These are phyloP conservation scores for Labeo calbasu DNA, from an alignment of 2,797 vertebrate genomes.

Conservation along the genomic window DNA sequence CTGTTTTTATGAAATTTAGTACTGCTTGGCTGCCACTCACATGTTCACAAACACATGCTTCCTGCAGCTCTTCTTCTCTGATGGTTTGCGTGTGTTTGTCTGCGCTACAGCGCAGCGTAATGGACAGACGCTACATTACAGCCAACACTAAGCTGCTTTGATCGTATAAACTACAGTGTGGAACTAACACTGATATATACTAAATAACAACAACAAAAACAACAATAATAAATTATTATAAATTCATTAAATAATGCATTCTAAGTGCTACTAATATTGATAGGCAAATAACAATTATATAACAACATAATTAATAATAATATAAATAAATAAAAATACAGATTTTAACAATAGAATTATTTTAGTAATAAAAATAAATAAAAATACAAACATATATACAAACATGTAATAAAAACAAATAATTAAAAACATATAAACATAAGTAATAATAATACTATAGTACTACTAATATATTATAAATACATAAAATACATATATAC, in stretches of 20 bases:
- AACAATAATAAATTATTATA: too few relatives aligned
- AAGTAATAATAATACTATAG: too few relatives aligned
- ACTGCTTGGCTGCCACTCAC: neutral
- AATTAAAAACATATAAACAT: too few relatives aligned
- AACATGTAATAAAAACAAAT: neutral
- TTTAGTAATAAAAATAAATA: neutral
- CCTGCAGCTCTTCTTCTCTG: neutral
- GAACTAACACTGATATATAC: neutral
- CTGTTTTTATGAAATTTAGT: neutral
- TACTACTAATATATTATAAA: neutral
- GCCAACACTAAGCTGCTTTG: too few relatives aligned
- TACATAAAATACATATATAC: neutral
- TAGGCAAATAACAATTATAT: neutral
- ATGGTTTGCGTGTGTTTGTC: neutral
- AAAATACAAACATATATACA: neutral
- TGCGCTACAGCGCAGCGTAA: neutral
- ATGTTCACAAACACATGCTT: conserved; percentile 40
- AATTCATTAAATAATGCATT: too few relatives aligned
- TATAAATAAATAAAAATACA: neutral
- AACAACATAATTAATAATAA: neutral
- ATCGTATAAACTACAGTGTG: neutral
- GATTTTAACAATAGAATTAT: neutral
- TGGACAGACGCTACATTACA: neutral
- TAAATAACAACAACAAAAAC: too few relatives aligned
- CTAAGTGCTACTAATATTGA: neutral